These are phyloP conservation scores for Empidonax traillii DNA, from an alignment of 2,113 vertebrate species.

Conservation along the genomic window DNA sequence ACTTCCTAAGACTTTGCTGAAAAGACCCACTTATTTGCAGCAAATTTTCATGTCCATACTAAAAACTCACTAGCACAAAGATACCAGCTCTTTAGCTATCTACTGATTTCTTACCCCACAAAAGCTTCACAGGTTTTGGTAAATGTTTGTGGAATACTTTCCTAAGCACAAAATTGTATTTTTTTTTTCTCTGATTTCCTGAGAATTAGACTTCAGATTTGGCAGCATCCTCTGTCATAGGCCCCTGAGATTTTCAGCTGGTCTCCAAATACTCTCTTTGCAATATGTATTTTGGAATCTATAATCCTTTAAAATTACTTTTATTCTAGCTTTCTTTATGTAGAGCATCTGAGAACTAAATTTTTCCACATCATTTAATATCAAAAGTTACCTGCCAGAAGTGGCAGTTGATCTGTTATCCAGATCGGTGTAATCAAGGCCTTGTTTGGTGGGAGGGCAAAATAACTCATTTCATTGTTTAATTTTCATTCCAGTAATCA, in stretches of 20 bases:
- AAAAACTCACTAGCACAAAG: background rate
- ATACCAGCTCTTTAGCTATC: accelerated
- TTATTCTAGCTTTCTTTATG: background rate
- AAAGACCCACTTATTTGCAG: accelerated
- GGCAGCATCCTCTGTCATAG: background rate
- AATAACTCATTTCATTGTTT: background rate
- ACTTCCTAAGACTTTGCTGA: background rate
- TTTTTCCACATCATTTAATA: background rate
- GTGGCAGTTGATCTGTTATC: background rate
- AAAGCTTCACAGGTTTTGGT: background rate
- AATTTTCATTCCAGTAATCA: background rate
- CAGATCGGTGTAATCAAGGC: background rate
- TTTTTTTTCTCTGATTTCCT: background rate
- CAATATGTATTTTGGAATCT: background rate
- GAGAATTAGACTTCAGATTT: background rate
- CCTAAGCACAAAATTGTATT: background rate
- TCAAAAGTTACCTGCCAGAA: background rate
- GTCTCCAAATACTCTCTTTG: background rate
- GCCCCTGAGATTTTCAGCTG: accelerated
- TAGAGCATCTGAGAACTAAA: background rate
- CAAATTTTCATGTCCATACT: background rate
- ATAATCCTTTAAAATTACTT: background rate
- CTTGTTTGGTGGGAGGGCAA: background rate
- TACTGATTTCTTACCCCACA: background rate
- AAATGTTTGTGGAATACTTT: background rate